phyloP scores from a whole-genome alignment of 2,113 vertebrate genomes.

The Takifugu flavidus region DNA sequence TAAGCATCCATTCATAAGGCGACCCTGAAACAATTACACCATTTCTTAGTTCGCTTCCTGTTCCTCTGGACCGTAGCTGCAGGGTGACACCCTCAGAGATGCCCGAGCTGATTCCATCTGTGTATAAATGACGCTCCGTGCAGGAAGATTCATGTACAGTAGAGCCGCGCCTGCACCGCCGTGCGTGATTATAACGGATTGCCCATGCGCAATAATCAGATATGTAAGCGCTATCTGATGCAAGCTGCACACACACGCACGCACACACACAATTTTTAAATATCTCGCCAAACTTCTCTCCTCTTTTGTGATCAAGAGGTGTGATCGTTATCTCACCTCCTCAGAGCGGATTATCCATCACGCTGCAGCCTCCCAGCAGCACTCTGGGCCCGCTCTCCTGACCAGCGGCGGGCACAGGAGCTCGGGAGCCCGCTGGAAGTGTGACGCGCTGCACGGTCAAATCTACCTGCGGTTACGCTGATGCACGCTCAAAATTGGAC shows the following conservation, averaged over 20 bases:
- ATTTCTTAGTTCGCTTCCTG: no score
- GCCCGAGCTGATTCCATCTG: slow-evolving; percentile 52
- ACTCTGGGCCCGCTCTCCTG: no score
- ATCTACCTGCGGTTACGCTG: no score
- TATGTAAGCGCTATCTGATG: slow-evolving; percentile 63
- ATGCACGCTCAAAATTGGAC: no score
- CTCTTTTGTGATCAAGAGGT: slow-evolving; percentile 35
- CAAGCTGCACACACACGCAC: slow-evolving; percentile 29
- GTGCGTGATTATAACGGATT: slow-evolving; percentile 55
- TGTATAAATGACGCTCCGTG: slow-evolving; percentile 47
- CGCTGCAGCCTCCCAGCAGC: no score
- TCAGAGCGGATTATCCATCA: slow-evolving; percentile 20
- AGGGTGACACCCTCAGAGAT: slow-evolving; percentile 29
- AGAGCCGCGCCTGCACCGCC: slow-evolving; percentile 49
- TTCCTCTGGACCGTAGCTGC: slow-evolving; percentile 22
- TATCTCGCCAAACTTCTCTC: slow-evolving; percentile 58
- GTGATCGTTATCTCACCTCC: slow-evolving; percentile 58
- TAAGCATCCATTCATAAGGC: slow-evolving; percentile 24
- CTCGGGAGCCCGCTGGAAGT: no score
- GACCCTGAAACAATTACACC: no score
- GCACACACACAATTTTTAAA: slow-evolving; percentile 46
- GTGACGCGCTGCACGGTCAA: no score
- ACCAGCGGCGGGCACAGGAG: no score
- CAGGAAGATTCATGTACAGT: slow-evolving; percentile 27
- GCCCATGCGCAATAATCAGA: slow-evolving; percentile 65